Evolutionary conservation across 2,113 vertebrate species (phyloP).

Genomic region (Phalacrocorax pelagicus): DNA sequence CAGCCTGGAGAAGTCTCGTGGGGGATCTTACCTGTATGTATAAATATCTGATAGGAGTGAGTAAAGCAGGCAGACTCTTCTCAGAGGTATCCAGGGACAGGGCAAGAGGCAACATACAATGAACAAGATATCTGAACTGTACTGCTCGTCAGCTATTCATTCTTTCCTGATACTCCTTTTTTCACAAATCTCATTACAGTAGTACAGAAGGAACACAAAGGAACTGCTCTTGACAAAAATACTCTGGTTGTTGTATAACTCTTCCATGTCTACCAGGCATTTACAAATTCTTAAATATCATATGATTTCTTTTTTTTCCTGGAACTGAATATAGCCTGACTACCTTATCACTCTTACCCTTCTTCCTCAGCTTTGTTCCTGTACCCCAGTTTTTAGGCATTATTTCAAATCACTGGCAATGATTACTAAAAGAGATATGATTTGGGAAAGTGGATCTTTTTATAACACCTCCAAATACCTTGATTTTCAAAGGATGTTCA

Average conservation of each 20-base stretch:
- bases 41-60: neutral
- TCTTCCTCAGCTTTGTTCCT: neutral
- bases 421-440: neutral
- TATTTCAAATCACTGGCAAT: neutral
- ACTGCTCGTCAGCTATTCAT: neutral
- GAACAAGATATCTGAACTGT: neutral
- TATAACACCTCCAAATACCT: neutral
- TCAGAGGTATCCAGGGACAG: neutral
- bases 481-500: conserved; percentile 10
- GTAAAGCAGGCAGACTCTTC: neutral
- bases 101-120: neutral
- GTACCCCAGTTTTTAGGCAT: neutral
- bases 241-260: neutral
- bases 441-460: neutral
- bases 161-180: neutral
- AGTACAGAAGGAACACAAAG: neutral
- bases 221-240: neutral
- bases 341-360: neutral
- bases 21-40: neutral
- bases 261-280: neutral
- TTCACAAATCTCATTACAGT: neutral
- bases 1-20: neutral
- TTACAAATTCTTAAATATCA: neutral
- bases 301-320: neutral
- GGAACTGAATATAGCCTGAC: neutral